Base-by-base conservation (phyloP, 2,888 invertebrate species). In the Tetragonisca angustula region DNA sequence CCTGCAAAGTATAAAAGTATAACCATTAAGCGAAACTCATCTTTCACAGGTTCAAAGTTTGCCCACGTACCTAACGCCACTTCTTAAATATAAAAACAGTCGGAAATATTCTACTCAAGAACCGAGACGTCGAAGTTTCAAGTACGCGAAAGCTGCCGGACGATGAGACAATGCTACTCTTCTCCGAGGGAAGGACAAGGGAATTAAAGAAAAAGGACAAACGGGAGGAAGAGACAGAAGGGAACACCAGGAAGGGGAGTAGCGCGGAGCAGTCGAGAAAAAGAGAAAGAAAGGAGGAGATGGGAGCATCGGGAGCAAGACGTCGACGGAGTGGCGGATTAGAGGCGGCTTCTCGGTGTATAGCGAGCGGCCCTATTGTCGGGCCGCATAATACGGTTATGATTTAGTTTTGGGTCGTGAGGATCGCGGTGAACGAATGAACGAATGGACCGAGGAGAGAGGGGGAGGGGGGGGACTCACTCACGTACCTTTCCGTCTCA, bases 371-470 rank as follows among this genome's bases (percentile, higher is more conserved):
- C 87, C 86, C 90, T 89, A 92, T 92, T 92, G 92, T 92, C 91
- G 89, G 88, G 80, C 79, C 89, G 88, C 89, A 93, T 93, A 94
- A 94, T 93, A 92, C 93, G 93, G 93, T 94, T 94, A 93, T 93
- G 93, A 94, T 94, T 94, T 92, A 93, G 92, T 93, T 93, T 82
- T 92, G 89, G 90, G 90, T 90, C 88, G 91, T 87, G 91, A 91
- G 90, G 88, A 91, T 89, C 83, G 86, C 87, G 86, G 80, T 64
- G 87, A 87, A 83, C 82, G 88, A 81, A 78, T 49, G 85, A 86
- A 88, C 79, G 82, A 78, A 86, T 75, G 77, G 79, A 70, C 84
- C 75, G 56, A 70, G 62, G 80, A 85, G 32, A 3, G 83, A 79
- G 88, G 81, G 80, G 86, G 32, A 3, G 83, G 80, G 88, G 81